Conservation (phyloP, 2,797 vertebrate genomes). For the Eidolon dupreanum region DNA sequence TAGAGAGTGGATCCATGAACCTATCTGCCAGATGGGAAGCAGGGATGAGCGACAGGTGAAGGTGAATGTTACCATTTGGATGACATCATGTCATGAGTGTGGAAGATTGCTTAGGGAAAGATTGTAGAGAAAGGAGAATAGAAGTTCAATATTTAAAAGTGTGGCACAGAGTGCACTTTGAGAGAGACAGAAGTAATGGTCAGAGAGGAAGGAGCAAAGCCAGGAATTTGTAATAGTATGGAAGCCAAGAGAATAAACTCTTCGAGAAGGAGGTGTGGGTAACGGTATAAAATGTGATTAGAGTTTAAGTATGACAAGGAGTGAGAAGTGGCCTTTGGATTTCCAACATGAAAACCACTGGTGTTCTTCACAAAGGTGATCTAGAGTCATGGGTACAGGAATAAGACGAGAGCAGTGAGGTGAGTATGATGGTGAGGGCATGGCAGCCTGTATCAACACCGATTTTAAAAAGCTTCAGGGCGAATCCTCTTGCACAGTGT, state of each 20-base stretch:
- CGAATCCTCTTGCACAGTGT: not conserved
- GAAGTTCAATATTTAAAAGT: not conserved
- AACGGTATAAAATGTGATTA: not conserved
- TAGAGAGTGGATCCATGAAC: not conserved
- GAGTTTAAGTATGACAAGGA: not conserved
- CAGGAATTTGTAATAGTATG: rapidly evolving
- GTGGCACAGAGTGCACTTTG: not conserved
- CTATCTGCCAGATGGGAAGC: not conserved
- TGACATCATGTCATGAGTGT: not conserved
- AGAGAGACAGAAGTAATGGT: not conserved
- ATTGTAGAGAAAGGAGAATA: not conserved
- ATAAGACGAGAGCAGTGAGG: not conserved
- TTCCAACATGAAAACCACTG: not conserved
- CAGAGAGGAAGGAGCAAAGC: not conserved
- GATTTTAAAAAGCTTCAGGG: not conserved
- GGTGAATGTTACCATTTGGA: not conserved
- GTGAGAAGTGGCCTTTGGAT: not conserved
- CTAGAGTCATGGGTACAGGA: not conserved
- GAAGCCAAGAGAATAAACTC: not conserved
- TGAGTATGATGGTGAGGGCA: not conserved
- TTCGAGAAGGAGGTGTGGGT: not conserved
- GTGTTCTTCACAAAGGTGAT: not conserved
- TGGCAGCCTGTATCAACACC: not conserved
- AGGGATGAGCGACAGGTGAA: no score
- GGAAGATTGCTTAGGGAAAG: not conserved